Base-by-base conservation (phyloP, 2,888 invertebrate genomes). In the Drosophila cyrtoloma region DNA sequence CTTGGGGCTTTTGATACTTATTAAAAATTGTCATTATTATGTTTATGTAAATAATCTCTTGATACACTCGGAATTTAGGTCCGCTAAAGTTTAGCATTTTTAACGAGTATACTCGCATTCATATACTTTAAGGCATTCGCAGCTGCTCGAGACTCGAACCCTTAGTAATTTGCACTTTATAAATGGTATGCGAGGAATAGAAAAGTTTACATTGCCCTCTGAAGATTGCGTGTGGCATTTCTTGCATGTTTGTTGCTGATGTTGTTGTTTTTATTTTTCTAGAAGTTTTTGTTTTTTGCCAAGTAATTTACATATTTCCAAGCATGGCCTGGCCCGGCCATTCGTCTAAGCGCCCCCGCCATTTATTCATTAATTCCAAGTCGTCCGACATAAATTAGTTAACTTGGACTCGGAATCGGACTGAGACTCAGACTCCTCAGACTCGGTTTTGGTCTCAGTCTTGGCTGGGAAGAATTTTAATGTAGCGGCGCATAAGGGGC, bases 371-470 rank as follows among this genome's bases (percentile, higher is more conserved):
- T 89, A 91, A 89, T 89, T 89, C 82, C 76, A 85, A 89, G 91
- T 85, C 85, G 87, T 84, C 80, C 85, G 78, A 89, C 90, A 89
- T 91, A 91, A 91, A 85, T 91, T 90, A 91, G 90, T 91, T 90
- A 86, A 84, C 80, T 90, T 81, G 77, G 80, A 88, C 81, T 85
- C 69, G 81, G 61, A 82, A 58, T 68, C 75, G 60, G 70, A 77
- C 53, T 85, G 51, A 57, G 61, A 59, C 39, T 62, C 71, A 65
- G 68, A 65, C 57, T 71, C 71, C 71, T 81, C 74, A 75, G 75
- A 57, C 77, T 78, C 65, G 10, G 33, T 35, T 47, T 47, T 66
- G 33, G 53, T 68, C 57, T 75, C 47, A 74, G 72, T 56, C 76
- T 79, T 51, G 52, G 61, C 65, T 72, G 81, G 63, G 67, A 89